These are phyloP conservation scores for Antidorcas marsupialis DNA, from an alignment of 2,113 vertebrate genomes.

Conservation along the genomic window DNA sequence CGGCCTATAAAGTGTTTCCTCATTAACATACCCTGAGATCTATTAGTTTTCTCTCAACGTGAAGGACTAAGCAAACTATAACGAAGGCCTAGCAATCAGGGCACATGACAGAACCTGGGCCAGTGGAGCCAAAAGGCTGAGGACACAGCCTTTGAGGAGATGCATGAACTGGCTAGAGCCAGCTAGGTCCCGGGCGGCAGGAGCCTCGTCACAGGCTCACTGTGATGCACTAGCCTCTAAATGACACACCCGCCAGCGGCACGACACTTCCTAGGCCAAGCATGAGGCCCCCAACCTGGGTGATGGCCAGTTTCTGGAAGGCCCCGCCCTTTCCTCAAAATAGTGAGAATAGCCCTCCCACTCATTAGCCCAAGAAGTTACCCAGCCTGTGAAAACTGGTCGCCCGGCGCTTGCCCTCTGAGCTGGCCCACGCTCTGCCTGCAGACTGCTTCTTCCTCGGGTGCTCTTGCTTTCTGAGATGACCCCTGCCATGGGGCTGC, in stretches of 20 bases:
- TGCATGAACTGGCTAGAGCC: not conserved
- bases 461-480: not conserved
- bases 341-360: not conserved
- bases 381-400: not conserved
- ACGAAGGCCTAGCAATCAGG: not conserved
- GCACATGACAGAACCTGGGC: not conserved
- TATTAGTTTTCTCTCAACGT: not conserved
- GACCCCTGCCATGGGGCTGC: not conserved
- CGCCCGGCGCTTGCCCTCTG: not conserved
- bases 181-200: rapidly evolving
- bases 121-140: not conserved
- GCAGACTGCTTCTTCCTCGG: not conserved
- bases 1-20: rapidly evolving
- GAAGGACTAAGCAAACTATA: not conserved
- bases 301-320: not conserved
- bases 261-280: not conserved
- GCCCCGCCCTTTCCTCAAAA: not conserved
- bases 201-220: not conserved
- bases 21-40: not conserved
- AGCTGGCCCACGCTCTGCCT: not conserved
- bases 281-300: not conserved
- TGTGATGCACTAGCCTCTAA: not conserved
- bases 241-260: rapidly evolving
- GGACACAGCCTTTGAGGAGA: not conserved
- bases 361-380: not conserved